Evolutionary conservation across 2,888 invertebrate genomes (phyloP).

Genomic region (Eurytoma californica): DNA sequence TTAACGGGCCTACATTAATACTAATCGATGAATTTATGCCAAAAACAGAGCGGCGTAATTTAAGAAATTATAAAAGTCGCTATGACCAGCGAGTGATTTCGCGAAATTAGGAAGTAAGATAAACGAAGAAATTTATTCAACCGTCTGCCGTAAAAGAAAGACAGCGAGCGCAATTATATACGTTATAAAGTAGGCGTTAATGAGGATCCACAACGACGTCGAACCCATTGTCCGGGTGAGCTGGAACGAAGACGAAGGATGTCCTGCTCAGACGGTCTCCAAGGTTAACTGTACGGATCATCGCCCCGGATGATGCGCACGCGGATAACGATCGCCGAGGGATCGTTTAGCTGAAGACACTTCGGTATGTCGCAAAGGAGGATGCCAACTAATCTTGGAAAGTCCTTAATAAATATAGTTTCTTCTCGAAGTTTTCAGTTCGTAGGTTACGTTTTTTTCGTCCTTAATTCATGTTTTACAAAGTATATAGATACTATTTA

Average conservation of each 20-base stretch:
- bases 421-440: no score
- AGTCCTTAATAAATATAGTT: background rate
- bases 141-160: background rate
- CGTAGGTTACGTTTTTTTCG: no score
- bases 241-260: background rate
- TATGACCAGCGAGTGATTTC: background rate
- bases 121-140: background rate
- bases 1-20: no score
- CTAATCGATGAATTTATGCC: no score
- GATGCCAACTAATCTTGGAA: background rate
- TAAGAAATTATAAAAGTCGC: no score
- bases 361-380: background rate
- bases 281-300: slow-evolving; percentile 22
- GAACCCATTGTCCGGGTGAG: background rate
- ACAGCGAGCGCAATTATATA: background rate
- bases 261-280: background rate
- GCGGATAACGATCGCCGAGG: slow-evolving; percentile 10
- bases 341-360: background rate
- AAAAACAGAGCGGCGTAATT: no score
- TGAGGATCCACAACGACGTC: background rate
- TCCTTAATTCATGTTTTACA: no score
- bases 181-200: background rate
- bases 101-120: background rate
- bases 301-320: slow-evolving; percentile 25
- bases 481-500: no score